Base-by-base conservation (phyloP, 2,113 vertebrate genomes). In the Plestiodon gilberti region DNA sequence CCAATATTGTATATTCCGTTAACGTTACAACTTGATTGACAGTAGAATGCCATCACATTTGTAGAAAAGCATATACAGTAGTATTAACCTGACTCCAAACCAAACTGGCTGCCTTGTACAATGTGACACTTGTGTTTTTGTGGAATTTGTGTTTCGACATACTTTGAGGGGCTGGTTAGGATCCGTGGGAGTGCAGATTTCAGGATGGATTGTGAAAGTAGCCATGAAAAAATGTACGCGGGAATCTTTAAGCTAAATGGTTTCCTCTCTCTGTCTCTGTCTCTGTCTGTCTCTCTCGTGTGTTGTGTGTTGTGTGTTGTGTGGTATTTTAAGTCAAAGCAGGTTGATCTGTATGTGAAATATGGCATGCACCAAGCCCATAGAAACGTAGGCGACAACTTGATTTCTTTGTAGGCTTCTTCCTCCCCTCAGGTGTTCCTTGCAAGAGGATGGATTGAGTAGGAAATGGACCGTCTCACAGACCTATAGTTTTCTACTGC, bases 11-110 rank as follows among this genome's bases (percentile, higher is more conserved):
- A 78, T 0, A 1, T 67, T 71, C 83, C 25, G 23, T 22, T 17
- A 2, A 83, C 10, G 62, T 59, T 78, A 76, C 33, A 28, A 30
- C 0, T 0, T 0, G 18, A 35, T 35, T 65, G 77, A 55, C 73
- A 83, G 85, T 87, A 13, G 84, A 87, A 85, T 87, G 52, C 52
- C 22, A 65, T 35, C 35, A 0, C 13, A 48, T 87, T 55, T 25
- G 82, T 84, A 15, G 62, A 65, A 52, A 23, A 52, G 38, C 20
- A 55, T 59, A 2, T 20, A n/a, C n/a, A n/a, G n/a, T n/a, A 22
- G 64, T 25, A 65, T 64, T 67, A 77, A 77, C n/a, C 70, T 76
- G 11, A 22, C 14, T 81, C 61, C 35, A 70, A 40, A 1, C 61
- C 0, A 0, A 0, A 2, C 79, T 30, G 57, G 25, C 48, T 18